Percentiles rank a stretch among this genome's conserved stretches.
Evolutionary conservation across 2,888 invertebrate genomes (phyloP).

Genomic region (Drosophila sordidula): DNA sequence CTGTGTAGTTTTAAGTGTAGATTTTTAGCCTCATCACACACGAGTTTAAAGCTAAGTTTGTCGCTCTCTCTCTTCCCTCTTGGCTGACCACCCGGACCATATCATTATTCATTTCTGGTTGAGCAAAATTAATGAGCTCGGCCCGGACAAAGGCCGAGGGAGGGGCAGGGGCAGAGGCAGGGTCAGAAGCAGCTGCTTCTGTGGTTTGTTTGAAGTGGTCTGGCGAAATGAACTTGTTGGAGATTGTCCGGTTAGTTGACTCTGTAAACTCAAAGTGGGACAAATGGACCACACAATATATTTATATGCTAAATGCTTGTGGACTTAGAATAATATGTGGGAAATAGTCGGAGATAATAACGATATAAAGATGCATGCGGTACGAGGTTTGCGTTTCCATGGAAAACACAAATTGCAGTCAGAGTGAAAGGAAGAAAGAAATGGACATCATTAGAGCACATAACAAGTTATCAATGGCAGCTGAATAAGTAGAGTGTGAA

Average conservation of each 20-base stretch:
- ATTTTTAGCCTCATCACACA: constrained; percentile 41
- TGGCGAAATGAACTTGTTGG: constrained; percentile 38
- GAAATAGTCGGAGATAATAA: background rate
- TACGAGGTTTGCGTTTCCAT: background rate
- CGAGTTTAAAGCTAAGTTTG: constrained; percentile 6
- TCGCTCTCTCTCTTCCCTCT: background rate
- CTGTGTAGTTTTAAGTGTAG: constrained; percentile 34
- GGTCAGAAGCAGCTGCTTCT: constrained; percentile 11
- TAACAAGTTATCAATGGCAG: constrained; percentile 10
- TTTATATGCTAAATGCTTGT: constrained; percentile 6
- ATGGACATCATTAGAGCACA: background rate
- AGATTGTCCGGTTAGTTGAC: constrained; percentile 25
- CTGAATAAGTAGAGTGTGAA: constrained; percentile 2
- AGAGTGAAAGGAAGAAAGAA: too few relatives aligned
- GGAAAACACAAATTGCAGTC: background rate
- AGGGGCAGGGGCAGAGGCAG: background rate
- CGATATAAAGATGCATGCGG: background rate
- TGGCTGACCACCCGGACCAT: constrained; percentile 16
- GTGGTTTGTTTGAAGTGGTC: constrained; percentile 46
- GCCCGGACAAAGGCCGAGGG: background rate
- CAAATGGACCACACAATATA: constrained; percentile 3
- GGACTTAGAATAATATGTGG: constrained; percentile 25
- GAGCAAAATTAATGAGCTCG: constrained; percentile 57
- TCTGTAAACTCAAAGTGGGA: constrained; percentile 13
- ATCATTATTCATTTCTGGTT: constrained; percentile 56